phyloP scores from a whole-genome alignment of 1,140 invertebrate species.

The Pomacea maculata region DNA sequence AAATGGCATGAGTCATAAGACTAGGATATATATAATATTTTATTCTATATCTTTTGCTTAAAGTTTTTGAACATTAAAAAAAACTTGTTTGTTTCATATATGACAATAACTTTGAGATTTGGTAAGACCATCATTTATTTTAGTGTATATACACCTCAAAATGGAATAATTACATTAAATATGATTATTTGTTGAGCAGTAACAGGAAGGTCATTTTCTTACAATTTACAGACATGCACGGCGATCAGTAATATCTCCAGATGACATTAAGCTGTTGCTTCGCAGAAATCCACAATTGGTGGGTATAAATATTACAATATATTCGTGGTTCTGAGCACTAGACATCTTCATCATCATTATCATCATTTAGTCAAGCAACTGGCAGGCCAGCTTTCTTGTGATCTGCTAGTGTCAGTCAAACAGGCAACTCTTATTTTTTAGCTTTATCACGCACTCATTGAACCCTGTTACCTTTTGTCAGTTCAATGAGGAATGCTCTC shows the following conservation, averaged over 20 bases:
- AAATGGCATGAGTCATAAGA: not conserved
- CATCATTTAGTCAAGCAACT: too few relatives aligned
- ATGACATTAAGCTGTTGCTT: conserved; percentile 14
- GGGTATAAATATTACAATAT: not conserved
- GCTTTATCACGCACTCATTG: too few relatives aligned
- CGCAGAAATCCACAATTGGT: conserved; percentile 19
- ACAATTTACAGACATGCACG: conserved; percentile 6
- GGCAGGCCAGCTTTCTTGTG: too few relatives aligned
- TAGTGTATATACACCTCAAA: not conserved
- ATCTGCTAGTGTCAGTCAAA: too few relatives aligned
- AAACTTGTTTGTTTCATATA: not conserved
- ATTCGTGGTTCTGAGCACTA: too few relatives aligned
- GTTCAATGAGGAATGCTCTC: too few relatives aligned
- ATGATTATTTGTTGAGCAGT: too few relatives aligned
- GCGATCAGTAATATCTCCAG: conserved; percentile 20
- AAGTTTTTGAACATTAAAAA: not conserved
- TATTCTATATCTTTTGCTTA: not conserved
- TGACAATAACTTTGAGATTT: not conserved
- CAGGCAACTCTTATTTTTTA: too few relatives aligned
- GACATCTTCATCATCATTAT: too few relatives aligned
- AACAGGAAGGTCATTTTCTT: not conserved
- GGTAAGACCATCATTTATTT: not conserved
- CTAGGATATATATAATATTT: not conserved
- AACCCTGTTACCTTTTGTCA: too few relatives aligned
- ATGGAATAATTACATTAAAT: not conserved